Evolutionary conservation across 2,797 vertebrate genomes (phyloP), one percentile per base, ranked within the genome.

Genomic region (Cyprinodon diabolis): DNA sequence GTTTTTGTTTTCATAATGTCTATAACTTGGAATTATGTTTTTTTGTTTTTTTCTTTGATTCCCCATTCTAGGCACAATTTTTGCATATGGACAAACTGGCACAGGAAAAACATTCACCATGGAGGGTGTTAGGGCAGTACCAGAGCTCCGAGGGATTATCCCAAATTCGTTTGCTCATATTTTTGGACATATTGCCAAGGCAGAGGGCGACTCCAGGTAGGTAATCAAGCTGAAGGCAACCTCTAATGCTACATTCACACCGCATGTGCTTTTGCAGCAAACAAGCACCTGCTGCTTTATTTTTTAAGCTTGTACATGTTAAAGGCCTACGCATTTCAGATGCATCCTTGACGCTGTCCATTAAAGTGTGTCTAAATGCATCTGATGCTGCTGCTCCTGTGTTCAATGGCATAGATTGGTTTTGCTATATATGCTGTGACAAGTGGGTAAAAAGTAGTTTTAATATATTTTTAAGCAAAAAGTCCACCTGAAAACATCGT

Each of bases 111-210:
- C 98, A 0, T 99, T 98, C 89, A 99, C 98, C 67, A 99, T 99
- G 98, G 98, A 99, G 92, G 98, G 98, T 1, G 96, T 99, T 63
- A 94, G 98, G 86, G 96, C 96, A 10, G 97, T 99, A 81, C 98
- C 98, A 68, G 98, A 99, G 78, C 97, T 99, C 66, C 91, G 98
- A 93, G 98, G 98, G 72, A 99, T 99, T 78, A 99, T 99, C 81
- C 98, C 98, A n/a, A 99, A 99, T 93, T 99, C 98, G 25, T 99
- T 99, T 91, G 98, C 98, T 78, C 98, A 99, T 83, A 93, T 99
- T 83, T 99, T 99, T 93, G 98, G 98, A 75, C 98, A 99, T 89
- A 99, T 99, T 86, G 98, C 98, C 86, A 99, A 99, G 90, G 97
- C 98, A 84, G 98, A 99, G 82, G 98, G 97, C 15, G 98, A 99